A percentile compares a stretch with the other conserved stretches of the same genome.
These are phyloP conservation scores for Polyboroides typus DNA, from an alignment of 2,797 vertebrate species.

Conservation along the genomic window DNA sequence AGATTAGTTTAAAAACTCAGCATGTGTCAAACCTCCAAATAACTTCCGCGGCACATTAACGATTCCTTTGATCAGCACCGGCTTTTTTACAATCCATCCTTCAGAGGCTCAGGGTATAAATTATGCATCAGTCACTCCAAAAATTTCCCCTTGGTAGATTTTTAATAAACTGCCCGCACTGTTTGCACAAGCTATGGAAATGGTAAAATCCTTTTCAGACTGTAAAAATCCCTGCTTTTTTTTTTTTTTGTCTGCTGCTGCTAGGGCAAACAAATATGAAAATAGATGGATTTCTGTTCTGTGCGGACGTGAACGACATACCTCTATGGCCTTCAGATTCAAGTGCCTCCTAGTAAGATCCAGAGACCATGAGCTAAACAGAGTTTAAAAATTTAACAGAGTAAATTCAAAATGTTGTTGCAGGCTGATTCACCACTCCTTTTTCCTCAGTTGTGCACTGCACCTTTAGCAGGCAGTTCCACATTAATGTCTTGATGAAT, in stretches of 20 bases:
- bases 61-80: constrained; percentile 61
- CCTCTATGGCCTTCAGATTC: not conserved
- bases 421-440: not conserved
- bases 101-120: constrained; percentile 49
- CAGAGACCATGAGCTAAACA: not conserved
- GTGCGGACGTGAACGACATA: not conserved
- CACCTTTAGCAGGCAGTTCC: not conserved
- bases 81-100: constrained; percentile 45
- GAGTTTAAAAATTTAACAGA: not conserved
- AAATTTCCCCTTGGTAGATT: constrained; percentile 42
- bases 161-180: constrained; percentile 32
- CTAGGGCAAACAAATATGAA: not conserved
- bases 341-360: not conserved
- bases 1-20: constrained; percentile 50
- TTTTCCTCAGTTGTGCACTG: not conserved
- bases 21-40: constrained; percentile 47
- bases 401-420: not conserved
- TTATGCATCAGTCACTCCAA: constrained; percentile 60
- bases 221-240: not conserved
- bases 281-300: not conserved
- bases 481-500: not conserved
- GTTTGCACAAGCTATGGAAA: constrained; percentile 7
- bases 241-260: not conserved
- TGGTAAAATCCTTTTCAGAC: not conserved
- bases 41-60: not conserved